Evolutionary conservation across 2,888 invertebrate species (phyloP), one percentile per base, ranked within the genome.

Genomic region (Tortrix viridana): DNA sequence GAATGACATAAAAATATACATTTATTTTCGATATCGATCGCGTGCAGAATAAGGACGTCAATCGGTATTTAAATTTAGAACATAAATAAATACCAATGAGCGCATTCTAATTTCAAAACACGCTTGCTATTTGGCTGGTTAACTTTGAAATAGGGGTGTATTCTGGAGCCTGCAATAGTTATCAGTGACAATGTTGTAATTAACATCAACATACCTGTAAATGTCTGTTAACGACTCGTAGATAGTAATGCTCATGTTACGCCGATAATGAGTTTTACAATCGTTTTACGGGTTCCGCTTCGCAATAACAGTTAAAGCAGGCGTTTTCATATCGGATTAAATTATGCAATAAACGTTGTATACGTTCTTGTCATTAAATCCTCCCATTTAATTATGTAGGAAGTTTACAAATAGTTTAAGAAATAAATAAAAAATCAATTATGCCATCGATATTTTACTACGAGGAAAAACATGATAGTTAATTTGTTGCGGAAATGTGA

Each of bases 181-280:
- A 32, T 50, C 32, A 22, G 52, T 41, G 22, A 53, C 41, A 22
- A n/a, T n/a, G n/a, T n/a, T n/a, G n/a, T n/a, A n/a, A n/a, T n/a
- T n/a, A n/a, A n/a, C n/a, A n/a, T n/a, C n/a, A n/a, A 41, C 5
- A 3, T 20, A 19, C 49, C 6, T 12, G 16, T 37, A 41, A 43
- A 55, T 16, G 55, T 19, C 46, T 9, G 37, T 60, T 56, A 60
- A 60, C 60, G 46, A 43, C 52, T 32, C 32, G 19, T 23, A 38
- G 46, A 52, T 52, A 18, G 47, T 48, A 43, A 61, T 57, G 53
- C n/a, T 23, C 41, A 38, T 44, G 58, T 59, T 59, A 64, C 54
- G 60, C 26, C 50, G 60, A 53, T 61, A 65, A 65, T 65, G 57
- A 44, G 56, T 57, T 65, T 65, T 46, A 61, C 47, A 37, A 23